Evolutionary conservation across 2,797 vertebrate species (phyloP).

Genomic region (Garrulus glandarius): DNA sequence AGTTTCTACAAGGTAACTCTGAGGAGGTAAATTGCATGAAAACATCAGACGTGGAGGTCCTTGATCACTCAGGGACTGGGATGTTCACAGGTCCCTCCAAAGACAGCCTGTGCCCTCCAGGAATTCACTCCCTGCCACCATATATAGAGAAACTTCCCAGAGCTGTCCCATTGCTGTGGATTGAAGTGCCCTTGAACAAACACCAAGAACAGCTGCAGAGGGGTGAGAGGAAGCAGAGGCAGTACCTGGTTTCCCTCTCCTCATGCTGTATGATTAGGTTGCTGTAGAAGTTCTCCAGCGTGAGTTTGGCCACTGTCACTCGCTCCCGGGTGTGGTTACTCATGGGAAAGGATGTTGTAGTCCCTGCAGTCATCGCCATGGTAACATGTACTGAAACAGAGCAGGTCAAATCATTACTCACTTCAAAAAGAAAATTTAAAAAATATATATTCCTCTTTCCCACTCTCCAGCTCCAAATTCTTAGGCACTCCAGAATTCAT

Average conservation of each 20-base stretch:
- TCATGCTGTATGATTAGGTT: conserved; percentile 96
- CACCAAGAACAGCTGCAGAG: neutral
- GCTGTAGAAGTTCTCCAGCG: conserved; percentile 98
- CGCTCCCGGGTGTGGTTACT: conserved; percentile 98
- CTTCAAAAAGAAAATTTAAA: neutral
- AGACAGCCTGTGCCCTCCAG: neutral
- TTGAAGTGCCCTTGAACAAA: neutral
- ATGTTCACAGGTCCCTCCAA: neutral
- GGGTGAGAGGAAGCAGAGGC: neutral
- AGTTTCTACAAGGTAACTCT: neutral
- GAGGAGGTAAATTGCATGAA: neutral
- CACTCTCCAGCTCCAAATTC: neutral
- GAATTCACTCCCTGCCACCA: neutral
- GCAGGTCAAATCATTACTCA: conserved; percentile 45
- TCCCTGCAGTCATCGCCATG: conserved; percentile 96
- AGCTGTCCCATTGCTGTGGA: neutral
- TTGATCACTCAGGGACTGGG: neutral
- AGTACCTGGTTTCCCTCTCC: conserved; percentile 94
- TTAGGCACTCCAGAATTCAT: neutral
- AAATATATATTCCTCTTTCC: neutral
- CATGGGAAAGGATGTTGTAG: conserved; percentile 91
- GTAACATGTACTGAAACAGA: conserved; percentile 81
- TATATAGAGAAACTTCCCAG: neutral
- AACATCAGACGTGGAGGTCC: neutral
- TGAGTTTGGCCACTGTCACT: conserved; percentile 97